phyloP scores from a whole-genome alignment of 2,888 invertebrate species.

The Andrena praecox region DNA sequence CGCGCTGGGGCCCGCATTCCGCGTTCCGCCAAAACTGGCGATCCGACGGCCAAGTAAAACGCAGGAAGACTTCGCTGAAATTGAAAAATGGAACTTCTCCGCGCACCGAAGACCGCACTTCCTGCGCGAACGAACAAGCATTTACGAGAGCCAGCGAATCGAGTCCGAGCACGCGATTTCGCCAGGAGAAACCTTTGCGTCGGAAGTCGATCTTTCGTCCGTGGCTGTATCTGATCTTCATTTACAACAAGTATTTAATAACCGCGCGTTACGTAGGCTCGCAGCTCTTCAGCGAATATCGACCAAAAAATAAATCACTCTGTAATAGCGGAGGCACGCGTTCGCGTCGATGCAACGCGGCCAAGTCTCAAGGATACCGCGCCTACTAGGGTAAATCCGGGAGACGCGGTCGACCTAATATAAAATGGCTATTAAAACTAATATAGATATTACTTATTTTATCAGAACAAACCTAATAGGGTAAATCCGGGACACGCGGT shows the following conservation, averaged over 20 bases:
- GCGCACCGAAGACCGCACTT: background rate
- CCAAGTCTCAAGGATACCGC: slow-evolving; percentile 15
- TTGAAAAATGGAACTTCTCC: slow-evolving; percentile 5
- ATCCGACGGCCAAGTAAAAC: background rate
- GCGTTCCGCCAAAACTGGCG: slow-evolving; percentile 1
- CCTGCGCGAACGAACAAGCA: background rate
- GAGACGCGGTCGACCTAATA: no score
- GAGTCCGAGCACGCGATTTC: slow-evolving; percentile 1
- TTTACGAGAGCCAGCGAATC: background rate
- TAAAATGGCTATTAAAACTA: no score
- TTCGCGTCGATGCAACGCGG: background rate
- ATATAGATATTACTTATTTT: no score
- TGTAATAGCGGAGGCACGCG: no score
- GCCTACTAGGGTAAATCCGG: slow-evolving; percentile 34
- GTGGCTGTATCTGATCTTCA: background rate
- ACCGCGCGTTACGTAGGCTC: no score
- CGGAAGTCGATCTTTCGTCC: background rate
- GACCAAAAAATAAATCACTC: slow-evolving; percentile 13
- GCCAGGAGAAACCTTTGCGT: background rate
- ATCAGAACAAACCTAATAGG: no score
- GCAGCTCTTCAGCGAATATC: background rate
- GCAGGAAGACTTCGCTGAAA: slow-evolving; percentile 2
- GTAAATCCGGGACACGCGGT: no score
- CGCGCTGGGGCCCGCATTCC: background rate
- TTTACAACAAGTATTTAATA: no score